Evolutionary conservation across 2,888 invertebrate genomes (phyloP).

Genomic region (Sinhomidia bicolor): DNA sequence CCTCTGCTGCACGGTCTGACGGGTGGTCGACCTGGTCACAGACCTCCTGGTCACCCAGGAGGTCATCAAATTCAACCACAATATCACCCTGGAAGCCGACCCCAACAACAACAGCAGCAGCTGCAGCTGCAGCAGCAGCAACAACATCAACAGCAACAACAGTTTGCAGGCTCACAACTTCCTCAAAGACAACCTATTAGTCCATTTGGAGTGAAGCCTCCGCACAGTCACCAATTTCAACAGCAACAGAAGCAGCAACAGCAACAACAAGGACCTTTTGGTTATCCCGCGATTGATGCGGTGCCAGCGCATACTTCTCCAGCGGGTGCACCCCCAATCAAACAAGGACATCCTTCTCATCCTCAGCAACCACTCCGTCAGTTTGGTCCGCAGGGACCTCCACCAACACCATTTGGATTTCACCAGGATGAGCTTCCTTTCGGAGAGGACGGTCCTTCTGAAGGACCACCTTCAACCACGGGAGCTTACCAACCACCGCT

Average conservation of each 20-base stretch:
- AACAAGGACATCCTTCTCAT: neutral
- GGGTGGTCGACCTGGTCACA: neutral
- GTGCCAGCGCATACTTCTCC: constrained; percentile 50
- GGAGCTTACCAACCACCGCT: constrained; percentile 37
- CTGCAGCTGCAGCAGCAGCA: no score
- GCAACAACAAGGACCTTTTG: constrained; percentile 39
- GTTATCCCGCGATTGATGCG: constrained; percentile 43
- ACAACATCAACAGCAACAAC: constrained; percentile 5
- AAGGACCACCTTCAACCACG: constrained; percentile 38
- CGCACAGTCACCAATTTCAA: constrained; percentile 3
- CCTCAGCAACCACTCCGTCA: constrained; percentile 54
- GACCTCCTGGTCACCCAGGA: constrained; percentile 49
- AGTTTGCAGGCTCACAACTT: neutral
- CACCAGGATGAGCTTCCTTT: constrained; percentile 59
- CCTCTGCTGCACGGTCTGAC: constrained; percentile 54
- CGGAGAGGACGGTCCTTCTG: constrained; percentile 46
- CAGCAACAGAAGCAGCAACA: constrained; percentile 49
- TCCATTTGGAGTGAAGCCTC: constrained; percentile 19
- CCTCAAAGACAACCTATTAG: constrained; percentile 10
- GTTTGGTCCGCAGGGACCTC: constrained; percentile 40
- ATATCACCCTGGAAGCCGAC: constrained; percentile 19
- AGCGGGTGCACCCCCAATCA: neutral
- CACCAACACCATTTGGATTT: constrained; percentile 40
- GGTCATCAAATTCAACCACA: constrained; percentile 55
- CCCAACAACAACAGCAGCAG: constrained; percentile 49